Conservation (phyloP, 1,140 invertebrate genomes). For the Tribolium madens region DNA sequence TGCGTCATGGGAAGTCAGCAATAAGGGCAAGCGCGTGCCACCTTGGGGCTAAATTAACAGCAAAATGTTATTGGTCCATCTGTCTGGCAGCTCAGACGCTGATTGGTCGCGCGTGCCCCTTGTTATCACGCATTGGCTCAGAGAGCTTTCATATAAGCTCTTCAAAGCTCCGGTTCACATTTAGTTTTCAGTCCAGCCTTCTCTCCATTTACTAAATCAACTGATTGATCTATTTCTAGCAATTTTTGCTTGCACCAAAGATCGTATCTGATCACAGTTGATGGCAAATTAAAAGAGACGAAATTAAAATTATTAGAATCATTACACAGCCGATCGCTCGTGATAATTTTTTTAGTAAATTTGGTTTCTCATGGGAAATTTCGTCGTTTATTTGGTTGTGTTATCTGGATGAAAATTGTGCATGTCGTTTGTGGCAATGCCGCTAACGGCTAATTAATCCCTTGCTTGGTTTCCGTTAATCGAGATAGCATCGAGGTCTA, state of each 20-base stretch:
- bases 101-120: conserved; percentile 54
- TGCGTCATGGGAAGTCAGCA: conserved; percentile 45
- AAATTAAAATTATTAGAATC: too few species aligned
- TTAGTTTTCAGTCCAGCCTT: conserved; percentile 33
- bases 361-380: neutral
- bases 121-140: conserved; percentile 51
- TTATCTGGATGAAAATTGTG: conserved; percentile 15
- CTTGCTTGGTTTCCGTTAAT: conserved; percentile 31
- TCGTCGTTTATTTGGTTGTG: neutral
- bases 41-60: conserved; percentile 45
- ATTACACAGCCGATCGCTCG: neutral
- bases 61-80: conserved; percentile 51
- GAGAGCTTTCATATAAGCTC: conserved; percentile 51
- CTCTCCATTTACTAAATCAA: neutral
- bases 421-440: conserved; percentile 26
- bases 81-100: conserved; percentile 18
- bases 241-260: neutral
- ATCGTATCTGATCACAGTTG: neutral
- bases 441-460: conserved; percentile 34
- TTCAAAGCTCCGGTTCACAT: conserved; percentile 24
- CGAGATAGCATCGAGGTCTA: conserved; percentile 12
- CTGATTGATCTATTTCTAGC: neutral
- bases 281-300: too few species aligned
- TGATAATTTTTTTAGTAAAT: conserved; percentile 4
- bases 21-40: conserved; percentile 52